Base-by-base conservation (phyloP, 1,140 invertebrate species). In the Phymorhynchus buccinoides region DNA sequence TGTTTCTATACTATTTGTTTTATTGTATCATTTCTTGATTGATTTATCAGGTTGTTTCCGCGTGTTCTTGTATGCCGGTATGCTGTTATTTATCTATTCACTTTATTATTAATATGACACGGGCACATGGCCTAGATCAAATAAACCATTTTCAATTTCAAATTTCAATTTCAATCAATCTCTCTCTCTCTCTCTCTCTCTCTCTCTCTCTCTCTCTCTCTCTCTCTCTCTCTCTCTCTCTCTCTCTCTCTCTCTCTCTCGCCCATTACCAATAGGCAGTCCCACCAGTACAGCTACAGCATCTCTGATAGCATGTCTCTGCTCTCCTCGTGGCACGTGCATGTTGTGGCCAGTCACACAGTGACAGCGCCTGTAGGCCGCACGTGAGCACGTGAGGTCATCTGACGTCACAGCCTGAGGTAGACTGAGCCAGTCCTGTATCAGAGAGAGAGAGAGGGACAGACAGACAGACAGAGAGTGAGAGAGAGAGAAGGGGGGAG, bases 351-450 rank as follows among this genome's bases (percentile, higher is more conserved):
- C 77, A 44, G 52, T 79, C 42, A 79, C 77, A 44, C 77, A 79
- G 42, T 79, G 77, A 35, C 77, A 79, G 77, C 32, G 4, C n/a
- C 77, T 79, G 42, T 79, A 79, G 77, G 77, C 77, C 2, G n/a
- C 77, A 14, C 44, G 77, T 14, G 77, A 44, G 16, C 77, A 79
- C 42, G 77, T 32, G 77, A 27, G 42, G 77, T 79, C 22, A 52
- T 12, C 7, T 52, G 22, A 52, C 22, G 48, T 52, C 48, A 52
- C 48, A 52, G 48, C 48, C 9, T 22, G 62, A 30, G 9, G n/a
- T 6, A 22, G 62, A 27, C n/a, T 12, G 62, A 9, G 7, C 27
- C 44, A 4, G 62, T 66, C 4, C 27, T 66, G 7, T 27, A 6
- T 27, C 7, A 7, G 4, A 27, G 62, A 66, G 4, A 27, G 9